Base-by-base conservation (phyloP, 2,797 vertebrate species). In the Ficedula albicollis region DNA sequence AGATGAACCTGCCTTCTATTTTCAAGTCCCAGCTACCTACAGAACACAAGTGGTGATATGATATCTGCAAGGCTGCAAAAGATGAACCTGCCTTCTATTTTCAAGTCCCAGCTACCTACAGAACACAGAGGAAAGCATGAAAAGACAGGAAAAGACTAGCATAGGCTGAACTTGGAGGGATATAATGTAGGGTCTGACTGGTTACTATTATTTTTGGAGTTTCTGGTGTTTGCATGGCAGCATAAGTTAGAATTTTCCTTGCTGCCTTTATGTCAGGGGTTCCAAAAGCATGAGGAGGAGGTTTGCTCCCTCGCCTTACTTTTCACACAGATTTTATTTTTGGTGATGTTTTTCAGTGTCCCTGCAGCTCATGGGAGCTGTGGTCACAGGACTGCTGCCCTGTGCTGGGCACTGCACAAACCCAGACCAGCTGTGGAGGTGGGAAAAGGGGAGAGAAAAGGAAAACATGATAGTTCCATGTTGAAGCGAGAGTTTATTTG, bases 61-160 rank as follows among this genome's bases (percentile, higher is more conserved):
- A 85, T 91, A 90, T 67, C 89, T 84, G 48, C 91, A 88, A 79
- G 85, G 89, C 93, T 97, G 15, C 29, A 60, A 96, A 63, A 86
- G 83, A 94, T 63, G 94, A 93, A 73, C 74, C 46, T 10, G 21
- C 94, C 56, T 81, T 93, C 89, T 79, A 32, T 79, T 96, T 94
- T 96, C 60, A 81, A 72, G 84, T 87, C 62, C 49, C 90, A 87
- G 32, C 56, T 81, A 49, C 81, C 56, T 36, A 20, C 9, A 67
- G 68, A 83, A 83, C 43, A 51, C 20, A 81, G 92, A 78, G 14
- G 10, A 80, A 89, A 83, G 27, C n/a, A 76, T 52, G 48, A 67
- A 56, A 75, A 88, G 23, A 23, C 19, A 76, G 44, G 44, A 60
- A 66, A 86, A 88, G 26, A 19, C 19, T 17, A 29, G 19, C 23